Base-by-base conservation (phyloP, 2,113 vertebrate genomes). In the Camelus dromedarius region DNA sequence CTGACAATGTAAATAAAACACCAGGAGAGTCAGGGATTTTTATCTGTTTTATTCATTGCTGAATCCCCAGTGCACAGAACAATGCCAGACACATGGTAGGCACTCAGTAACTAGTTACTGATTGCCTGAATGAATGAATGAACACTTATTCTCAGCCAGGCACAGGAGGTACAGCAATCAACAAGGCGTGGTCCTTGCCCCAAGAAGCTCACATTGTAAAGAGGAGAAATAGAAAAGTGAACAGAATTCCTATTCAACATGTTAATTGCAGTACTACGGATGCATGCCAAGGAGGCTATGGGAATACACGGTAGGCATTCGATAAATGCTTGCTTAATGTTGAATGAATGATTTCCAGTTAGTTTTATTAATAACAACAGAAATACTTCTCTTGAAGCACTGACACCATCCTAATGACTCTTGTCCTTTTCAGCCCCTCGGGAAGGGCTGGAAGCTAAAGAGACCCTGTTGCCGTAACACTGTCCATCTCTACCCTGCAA, bases 171-270 rank as follows among this genome's bases (percentile, higher is more conserved):
- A 35, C 5, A 85, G 12, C 81, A 89, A 91, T 46, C 15, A 91
- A 73, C 19, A 88, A 93, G 60, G 81, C 10, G 38, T 60, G 3
- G 20, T n/a, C n/a, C 19, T 97, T 83, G 30, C 10, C 76, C 24
- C 10, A 60, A 91, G 16, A 83, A 76, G 5, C 32, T 87, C 24
- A 92, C 64, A 64, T 22, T 67, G 8, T 48, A 79, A 92, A 64
- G 69, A 24, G 7, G 52, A 73, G 56, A 95, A 96, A 79, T 87
- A 87, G 54, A 90, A 60, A 97, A 77, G 22, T 60, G 87, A 93
- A 79, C 24, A 70, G n/a, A 86, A 92, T 72, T 80, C 95, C 69
- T 79, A 46, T 91, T 66, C 56, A 93, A 4, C 93, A 32, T 66
- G 5, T 72, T 54, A 54, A 85, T 89, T 94, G 38, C 30, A 81